These are phyloP conservation scores for Pteruthius melanotis DNA, from an alignment of 2,113 vertebrate genomes.

Conservation along the genomic window DNA sequence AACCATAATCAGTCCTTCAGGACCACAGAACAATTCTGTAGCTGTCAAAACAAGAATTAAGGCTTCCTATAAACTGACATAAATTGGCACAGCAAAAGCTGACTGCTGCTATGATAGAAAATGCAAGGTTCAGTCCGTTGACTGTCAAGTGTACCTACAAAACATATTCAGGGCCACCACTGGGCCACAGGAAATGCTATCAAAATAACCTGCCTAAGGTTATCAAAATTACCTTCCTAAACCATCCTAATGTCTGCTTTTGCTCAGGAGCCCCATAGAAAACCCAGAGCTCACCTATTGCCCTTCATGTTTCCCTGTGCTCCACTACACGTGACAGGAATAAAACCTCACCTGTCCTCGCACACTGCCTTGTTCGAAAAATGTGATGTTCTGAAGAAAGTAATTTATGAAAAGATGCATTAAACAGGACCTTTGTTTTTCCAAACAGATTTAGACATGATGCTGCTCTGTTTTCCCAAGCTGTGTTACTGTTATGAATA, in stretches of 20 bases:
- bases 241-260: background rate
- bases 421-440: background rate
- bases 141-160: background rate
- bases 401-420: background rate
- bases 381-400: background rate
- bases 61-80: background rate
- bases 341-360: background rate
- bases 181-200: background rate
- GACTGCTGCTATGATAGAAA: background rate
- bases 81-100: constrained; percentile 16
- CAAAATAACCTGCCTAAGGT: background rate
- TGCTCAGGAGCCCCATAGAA: background rate
- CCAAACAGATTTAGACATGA: background rate
- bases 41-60: constrained; percentile 55
- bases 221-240: background rate
- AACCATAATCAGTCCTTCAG: constrained; percentile 41
- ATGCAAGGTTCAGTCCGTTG: background rate
- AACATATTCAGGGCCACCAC: background rate
- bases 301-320: background rate
- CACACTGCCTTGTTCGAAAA: background rate
- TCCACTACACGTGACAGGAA: rapidly evolving
- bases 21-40: constrained; percentile 9
- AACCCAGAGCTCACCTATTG: rapidly evolving
- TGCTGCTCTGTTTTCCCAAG: background rate
- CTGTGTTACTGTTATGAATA: background rate